phyloP scores from a whole-genome alignment of 2,113 vertebrate genomes.

The Carassius gibelio region DNA sequence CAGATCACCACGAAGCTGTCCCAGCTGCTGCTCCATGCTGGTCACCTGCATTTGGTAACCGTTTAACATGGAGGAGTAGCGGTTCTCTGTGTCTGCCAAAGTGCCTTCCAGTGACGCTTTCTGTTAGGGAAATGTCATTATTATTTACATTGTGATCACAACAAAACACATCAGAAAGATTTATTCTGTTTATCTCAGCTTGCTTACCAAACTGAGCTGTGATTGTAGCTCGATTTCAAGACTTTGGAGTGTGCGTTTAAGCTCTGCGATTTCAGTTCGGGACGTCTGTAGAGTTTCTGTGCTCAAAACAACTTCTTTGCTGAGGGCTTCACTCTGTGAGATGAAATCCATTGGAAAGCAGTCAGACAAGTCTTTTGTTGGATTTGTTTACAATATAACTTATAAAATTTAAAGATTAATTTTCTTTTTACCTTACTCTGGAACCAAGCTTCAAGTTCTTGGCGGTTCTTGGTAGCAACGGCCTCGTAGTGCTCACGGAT shows the following conservation, averaged over 20 bases:
- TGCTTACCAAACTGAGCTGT: constrained; percentile 79
- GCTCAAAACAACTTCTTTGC: constrained; percentile 73
- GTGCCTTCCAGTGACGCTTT: constrained; percentile 83
- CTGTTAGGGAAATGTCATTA: constrained; percentile 61
- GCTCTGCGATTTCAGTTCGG: constrained; percentile 78
- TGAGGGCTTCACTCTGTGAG: constrained; percentile 77
- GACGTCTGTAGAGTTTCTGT: constrained; percentile 76
- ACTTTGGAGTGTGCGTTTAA: constrained; percentile 77
- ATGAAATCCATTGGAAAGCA: background rate
- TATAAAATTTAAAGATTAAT: background rate
- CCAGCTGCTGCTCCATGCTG: constrained; percentile 76
- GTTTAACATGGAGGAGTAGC: constrained; percentile 71
- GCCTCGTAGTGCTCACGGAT: constrained; percentile 81
- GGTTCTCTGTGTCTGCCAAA: constrained; percentile 76
- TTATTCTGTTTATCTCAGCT: background rate
- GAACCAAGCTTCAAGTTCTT: constrained; percentile 78
- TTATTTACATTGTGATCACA: no score
- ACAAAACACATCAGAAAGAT: no score
- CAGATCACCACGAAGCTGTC: constrained; percentile 71
- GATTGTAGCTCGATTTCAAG: constrained; percentile 86
- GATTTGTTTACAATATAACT: background rate
- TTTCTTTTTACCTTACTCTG: constrained; percentile 57
- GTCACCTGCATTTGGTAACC: constrained; percentile 80
- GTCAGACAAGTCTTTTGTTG: background rate
- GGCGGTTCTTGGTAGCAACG: constrained; percentile 73